Base-by-base conservation (phyloP, 2,113 vertebrate species). In the Damaliscus lunatus region DNA sequence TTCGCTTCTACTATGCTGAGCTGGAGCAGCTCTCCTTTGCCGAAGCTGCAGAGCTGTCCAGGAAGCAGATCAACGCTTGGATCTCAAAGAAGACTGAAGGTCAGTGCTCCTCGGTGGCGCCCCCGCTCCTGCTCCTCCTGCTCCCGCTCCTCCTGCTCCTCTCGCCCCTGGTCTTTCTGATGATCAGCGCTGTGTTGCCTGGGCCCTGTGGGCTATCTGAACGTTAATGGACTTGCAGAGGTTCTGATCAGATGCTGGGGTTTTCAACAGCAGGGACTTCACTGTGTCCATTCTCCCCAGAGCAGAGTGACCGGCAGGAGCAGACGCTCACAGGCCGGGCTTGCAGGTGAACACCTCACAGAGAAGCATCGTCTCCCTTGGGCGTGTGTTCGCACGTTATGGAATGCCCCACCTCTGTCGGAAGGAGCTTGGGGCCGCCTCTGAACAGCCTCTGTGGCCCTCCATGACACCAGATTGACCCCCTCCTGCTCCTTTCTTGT, bases 71-170 rank as follows among this genome's bases (percentile, higher is more conserved):
- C 31, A 96, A 97, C n/a, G 8, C 83, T 0, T 98, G 97, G 96
- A 80, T 97, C 31, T 97, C 97, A 27, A 27, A 88, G 52, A 82
- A 88, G 91, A 98, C 96, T 3, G 59, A 96, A 96, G 97, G 97
- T 98, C n/a, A 96, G 88, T 21, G 78, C 23, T 15, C 5, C 2
- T 1, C 4, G 7, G 50, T 1, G 3, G 8, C 16, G 1, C 8
- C 43, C 4, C 0, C 14, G 0, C 16, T 3, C 6, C 5, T 0
- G 1, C 7, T 0, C 15, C 33, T 5, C 53, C 17, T 15, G 3
- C 25, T n/a, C 14, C 43, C 1, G 1, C 7, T 0, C 15, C 33
- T 5, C 53, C 17, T 15, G 3, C 25, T n/a, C 14, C 43, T 7
- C 16, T 50, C 15, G 4, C 14, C 17, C 19, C 17, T 31, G 16